Base-by-base conservation (phyloP, 1,140 invertebrate genomes). In the Hylyphantes graminicola region DNA sequence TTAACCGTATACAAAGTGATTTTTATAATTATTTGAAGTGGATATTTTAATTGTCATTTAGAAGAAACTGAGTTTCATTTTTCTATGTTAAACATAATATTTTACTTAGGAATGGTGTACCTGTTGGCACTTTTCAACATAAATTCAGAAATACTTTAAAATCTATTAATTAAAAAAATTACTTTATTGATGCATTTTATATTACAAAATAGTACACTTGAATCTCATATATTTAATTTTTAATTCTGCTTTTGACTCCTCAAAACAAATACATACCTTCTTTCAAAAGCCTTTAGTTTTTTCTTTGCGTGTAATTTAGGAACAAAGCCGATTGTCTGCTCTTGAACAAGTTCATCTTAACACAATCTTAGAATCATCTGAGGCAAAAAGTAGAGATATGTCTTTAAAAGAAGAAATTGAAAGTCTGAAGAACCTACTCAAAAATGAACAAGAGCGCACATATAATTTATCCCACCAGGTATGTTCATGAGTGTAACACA, bases 341-440 rank as follows among this genome's bases (percentile, higher is more conserved):
- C 63, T 85, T 11, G 82, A 85, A 59, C 73, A 85, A 70, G 50
- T 85, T 53, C 82, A 85, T 72, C 50, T 85, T 17, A 68, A 51
- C 53, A 77, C 74, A n/a, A 70, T 77, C 35, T 17, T 85, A 51
- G 82, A 85, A 70, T 61, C 82, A n/a, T 76, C 82, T 61, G 82
- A 76, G 63, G 53, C 63, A 48, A 77, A 76, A 51, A 76, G 64
- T 7, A 15, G 54, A 68, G 82, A 76, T 17, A 4, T 17, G 17
- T 48, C 74, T n/a, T 15, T 85, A 5, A 85, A 77, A 61, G 64
- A 68, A 10, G 61, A 85, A 57, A 68, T 85, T 9, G 50, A 72
- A 21, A 9, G 53, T n/a, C 54, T 85, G 21, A 85, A 61, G 17
- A 9, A 51, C 2, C 74, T 59, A 19, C 54, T 85, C 7, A 76